These are phyloP conservation scores for Aptenodytes patagonicus DNA, from an alignment of 2,113 vertebrate species.

Conservation along the genomic window DNA sequence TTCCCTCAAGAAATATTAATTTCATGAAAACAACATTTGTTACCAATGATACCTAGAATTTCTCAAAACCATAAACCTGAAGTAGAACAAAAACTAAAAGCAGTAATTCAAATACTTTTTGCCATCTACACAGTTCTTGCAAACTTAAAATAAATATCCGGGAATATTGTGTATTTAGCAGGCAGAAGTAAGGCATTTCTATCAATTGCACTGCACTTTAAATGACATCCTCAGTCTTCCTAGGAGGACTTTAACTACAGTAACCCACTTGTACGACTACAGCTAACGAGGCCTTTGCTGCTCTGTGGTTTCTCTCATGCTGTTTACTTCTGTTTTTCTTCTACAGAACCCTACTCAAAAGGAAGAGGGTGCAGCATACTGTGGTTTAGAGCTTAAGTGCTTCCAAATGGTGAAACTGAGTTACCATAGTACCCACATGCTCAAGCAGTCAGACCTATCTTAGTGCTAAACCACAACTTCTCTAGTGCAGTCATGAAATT, in stretches of 20 bases:
- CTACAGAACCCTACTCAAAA: conserved; percentile 65
- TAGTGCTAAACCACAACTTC: conserved; percentile 82
- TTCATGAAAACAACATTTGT: background rate
- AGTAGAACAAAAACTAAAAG: background rate
- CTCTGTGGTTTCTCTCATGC: conserved; percentile 70
- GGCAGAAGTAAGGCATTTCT: background rate
- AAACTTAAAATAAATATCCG: background rate
- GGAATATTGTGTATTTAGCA: background rate
- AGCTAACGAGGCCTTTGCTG: conserved; percentile 23
- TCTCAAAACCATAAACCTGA: background rate
- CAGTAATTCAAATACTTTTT: background rate
- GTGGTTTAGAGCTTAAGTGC: conserved; percentile 64
- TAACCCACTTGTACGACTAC: background rate
- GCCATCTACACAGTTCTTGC: background rate
- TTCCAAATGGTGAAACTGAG: conserved; percentile 73
- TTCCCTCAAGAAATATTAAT: background rate
- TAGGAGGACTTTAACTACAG: background rate
- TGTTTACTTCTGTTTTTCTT: conserved; percentile 73
- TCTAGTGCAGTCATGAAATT: conserved; percentile 54
- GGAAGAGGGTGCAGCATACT: conserved; percentile 74
- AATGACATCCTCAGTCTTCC: background rate
- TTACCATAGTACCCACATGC: conserved; percentile 76
- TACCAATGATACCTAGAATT: background rate
- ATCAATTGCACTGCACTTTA: background rate
- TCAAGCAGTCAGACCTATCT: conserved; percentile 71